Evolutionary conservation across 2,888 invertebrate genomes (phyloP).

Genomic region (Xestobium rufovillosum): DNA sequence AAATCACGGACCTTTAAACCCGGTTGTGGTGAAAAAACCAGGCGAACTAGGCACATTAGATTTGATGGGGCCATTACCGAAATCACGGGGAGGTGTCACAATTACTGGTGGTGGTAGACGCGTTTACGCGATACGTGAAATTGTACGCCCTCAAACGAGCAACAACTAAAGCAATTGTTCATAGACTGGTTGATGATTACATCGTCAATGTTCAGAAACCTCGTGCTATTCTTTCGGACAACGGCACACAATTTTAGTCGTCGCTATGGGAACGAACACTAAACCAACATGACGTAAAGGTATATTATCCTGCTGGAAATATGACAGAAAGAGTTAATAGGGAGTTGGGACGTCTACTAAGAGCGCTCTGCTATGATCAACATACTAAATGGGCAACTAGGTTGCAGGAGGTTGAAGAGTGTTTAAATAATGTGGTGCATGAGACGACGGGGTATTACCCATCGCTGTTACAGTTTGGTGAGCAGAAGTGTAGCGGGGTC

Average conservation of each 20-base stretch:
- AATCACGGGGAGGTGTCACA: slow-evolving; percentile 9
- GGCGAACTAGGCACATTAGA: slow-evolving; percentile 12
- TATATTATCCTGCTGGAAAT: slow-evolving; percentile 14
- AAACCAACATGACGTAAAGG: no score
- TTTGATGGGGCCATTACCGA: slow-evolving; percentile 15
- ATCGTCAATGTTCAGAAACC: slow-evolving; percentile 17
- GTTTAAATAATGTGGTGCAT: no score
- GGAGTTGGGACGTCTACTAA: slow-evolving; percentile 14
- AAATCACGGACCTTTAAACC: no score
- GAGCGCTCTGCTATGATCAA: no score
- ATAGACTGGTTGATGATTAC: slow-evolving; percentile 10
- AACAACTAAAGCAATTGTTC: slow-evolving; percentile 10
- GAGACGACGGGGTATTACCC: no score
- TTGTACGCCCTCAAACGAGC: slow-evolving; percentile 13
- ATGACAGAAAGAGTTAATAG: slow-evolving; percentile 12
- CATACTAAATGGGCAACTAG: no score
- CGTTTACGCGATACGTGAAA: slow-evolving; percentile 7
- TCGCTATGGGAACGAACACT: no score
- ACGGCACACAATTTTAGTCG: slow-evolving; percentile 21
- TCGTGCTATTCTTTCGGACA: slow-evolving; percentile 21
- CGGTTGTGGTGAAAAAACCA: no score
- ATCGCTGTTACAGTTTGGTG: no score
- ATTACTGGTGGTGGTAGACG: slow-evolving; percentile 14
- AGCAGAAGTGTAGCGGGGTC: no score
- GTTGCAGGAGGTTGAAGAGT: no score